Base-by-base conservation (phyloP, 2,888 invertebrate genomes). In the Drosophila borealis region DNA sequence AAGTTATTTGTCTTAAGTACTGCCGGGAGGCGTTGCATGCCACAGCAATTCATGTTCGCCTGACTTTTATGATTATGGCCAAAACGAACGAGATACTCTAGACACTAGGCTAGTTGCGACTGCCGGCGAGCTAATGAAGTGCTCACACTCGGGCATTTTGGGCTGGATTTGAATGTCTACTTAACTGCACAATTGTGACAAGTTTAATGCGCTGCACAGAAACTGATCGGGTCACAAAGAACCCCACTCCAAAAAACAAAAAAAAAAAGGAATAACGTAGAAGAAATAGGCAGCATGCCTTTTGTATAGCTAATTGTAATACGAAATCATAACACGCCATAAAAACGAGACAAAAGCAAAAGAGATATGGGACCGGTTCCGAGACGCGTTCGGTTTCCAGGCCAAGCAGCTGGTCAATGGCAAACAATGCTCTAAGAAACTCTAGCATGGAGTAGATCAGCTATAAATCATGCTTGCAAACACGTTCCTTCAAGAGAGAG, bases 311-410 rank as follows among this genome's bases (percentile, higher is more conserved):
- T 88, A 84, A 84, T 84, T 84, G 87, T 84, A 84, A 84, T 73
- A 78, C 87, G 83, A 70, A 88, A 84, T 84, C 83, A 84, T 84
- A 84, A 84, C 83, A 84, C 83, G 83, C 81, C 83, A 84, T 84
- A 86, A 84, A 82, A 86, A 86, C 57, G 82, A 86, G 70, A 85
- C 79, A 81, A 70, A 70, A 50, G 55, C 37, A 39, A 34, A 34
- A 50, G 50, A 78, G 80, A 66, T 60, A 55, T 55, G 2, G 50
- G 70, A 88, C 88, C 88, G 85, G 88, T 83, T 86, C 51, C 48
- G 57, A 75, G 61, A 71, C 61, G 56, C 59, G 45, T 57, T 49
- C 44, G 45, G 65, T 46, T 61, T 37, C 3, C 46, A 50, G 49
- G 36, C 57, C 57, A 61, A 62, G 83, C 88, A 88, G 86, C 83